Percentiles rank a stretch among this genome's conserved stretches.
Conservation (phyloP, 2,113 vertebrate species). For the Chrysemys picta region DNA sequence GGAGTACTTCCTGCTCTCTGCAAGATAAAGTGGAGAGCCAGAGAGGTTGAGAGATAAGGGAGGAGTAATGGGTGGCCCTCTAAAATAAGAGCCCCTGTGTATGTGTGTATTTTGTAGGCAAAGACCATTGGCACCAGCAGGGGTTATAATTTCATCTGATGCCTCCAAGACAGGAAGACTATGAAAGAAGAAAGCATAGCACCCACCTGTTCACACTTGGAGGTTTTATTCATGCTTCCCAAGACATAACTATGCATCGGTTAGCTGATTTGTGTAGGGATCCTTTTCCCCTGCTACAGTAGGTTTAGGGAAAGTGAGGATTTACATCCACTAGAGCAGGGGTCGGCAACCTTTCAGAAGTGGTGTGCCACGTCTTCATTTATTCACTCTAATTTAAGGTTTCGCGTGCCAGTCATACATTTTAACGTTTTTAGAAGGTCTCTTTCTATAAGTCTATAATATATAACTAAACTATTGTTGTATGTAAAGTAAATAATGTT, state of each 20-base stretch:
- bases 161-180: background rate
- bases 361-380: too few relatives aligned
- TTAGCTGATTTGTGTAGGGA: background rate
- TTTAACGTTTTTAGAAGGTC: too few relatives aligned
- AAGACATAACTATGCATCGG: background rate
- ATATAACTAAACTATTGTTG: too few relatives aligned
- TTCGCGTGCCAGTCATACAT: too few relatives aligned
- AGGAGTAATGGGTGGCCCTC: background rate
- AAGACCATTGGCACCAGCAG: conserved; percentile 9
- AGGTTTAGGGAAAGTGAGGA: conserved; percentile 16
- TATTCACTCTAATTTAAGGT: too few relatives aligned
- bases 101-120: conserved; percentile 33
- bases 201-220: background rate
- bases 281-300: background rate
- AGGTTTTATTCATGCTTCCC: background rate
- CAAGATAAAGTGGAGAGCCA: conserved; percentile 34
- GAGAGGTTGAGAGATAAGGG: background rate
- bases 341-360: too few relatives aligned
- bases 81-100: conserved; percentile 12
- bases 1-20: background rate
- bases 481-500: too few relatives aligned
- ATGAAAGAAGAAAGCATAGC: background rate
- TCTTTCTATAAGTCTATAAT: too few relatives aligned
- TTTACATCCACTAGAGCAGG: background rate
- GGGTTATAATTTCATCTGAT: conserved; percentile 10